Conservation (phyloP, 2,888 invertebrate species). For the Agrotis exclamationis region DNA sequence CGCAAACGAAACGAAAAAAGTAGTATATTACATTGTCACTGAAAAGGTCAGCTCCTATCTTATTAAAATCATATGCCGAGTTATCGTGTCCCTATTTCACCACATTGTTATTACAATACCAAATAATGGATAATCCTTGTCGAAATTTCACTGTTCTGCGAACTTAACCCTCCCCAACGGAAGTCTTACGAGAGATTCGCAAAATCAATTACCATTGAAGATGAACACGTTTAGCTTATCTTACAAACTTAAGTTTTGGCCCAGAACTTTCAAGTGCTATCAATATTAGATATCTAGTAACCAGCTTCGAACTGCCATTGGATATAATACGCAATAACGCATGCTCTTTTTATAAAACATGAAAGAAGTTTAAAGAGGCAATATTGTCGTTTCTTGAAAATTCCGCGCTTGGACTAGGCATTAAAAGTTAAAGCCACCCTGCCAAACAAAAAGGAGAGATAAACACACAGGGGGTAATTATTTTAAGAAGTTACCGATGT, state of each 20-base stretch:
- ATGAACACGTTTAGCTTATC: slow-evolving; percentile 16
- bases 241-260: slow-evolving; percentile 15
- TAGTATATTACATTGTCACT: background rate
- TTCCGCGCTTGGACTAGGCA: slow-evolving; percentile 30
- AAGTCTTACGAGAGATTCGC: slow-evolving; percentile 8
- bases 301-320: slow-evolving; percentile 9
- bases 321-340: slow-evolving; percentile 23
- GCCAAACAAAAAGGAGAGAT: slow-evolving; percentile 59
- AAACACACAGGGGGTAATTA: slow-evolving; percentile 66
- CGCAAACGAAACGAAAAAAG: slow-evolving; percentile 1
- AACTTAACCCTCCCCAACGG: slow-evolving; percentile 1
- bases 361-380: slow-evolving; percentile 48
- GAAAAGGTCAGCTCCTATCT: background rate
- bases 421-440: slow-evolving; percentile 63
- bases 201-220: slow-evolving; percentile 33
- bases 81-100: background rate
- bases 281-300: slow-evolving; percentile 7
- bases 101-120: slow-evolving; percentile 14
- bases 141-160: slow-evolving; percentile 23
- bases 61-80: slow-evolving; percentile 19
- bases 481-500: slow-evolving; percentile 75
- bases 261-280: slow-evolving; percentile 20
- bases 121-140: slow-evolving; percentile 20
- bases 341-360: slow-evolving; percentile 31
- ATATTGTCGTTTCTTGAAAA: slow-evolving; percentile 43